Evolutionary conservation across 2,888 invertebrate species (phyloP), one percentile per base, ranked within the genome.

Genomic region (Dryococelus australis): DNA sequence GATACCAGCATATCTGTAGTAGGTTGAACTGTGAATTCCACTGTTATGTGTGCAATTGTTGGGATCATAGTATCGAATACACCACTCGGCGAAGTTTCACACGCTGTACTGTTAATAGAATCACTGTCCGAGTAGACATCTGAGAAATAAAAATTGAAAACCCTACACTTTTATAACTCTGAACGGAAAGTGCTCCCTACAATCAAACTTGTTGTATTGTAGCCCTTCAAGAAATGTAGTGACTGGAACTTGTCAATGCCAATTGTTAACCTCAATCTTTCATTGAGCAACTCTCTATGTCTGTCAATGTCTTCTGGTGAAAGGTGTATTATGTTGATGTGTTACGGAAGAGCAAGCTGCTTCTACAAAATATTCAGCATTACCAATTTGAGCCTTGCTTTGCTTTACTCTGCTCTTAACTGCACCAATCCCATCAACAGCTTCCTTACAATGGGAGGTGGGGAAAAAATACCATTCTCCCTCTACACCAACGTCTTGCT

Each of bases 291-390:
- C 79, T 16, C 79, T 79, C 8, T 79, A 79, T 79, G 6, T 79
- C 24, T 79, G 24, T 79, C 79, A 27, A 79, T 16, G 24, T 79
- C 20, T 79, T 81, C 81, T 35, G 26, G 81, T 81, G 81, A n/a
- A 27, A 81, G 26, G 81, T 81, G 81, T 81, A 81, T 81, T 81
- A 81, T 81, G 27, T 81, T 81, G 81, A 27, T 81, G 9, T 81
- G 27, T 35, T 81, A 79, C 20, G 24, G 79, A 79, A 79, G 79
- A 79, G 79, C 20, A 16, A 79, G 79, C 79, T 27, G 79, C 79
- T 79, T 8, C 79, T 79, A 79, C 79, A 79, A 79, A 79, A 79
- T 10, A 8, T 79, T 79, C 6, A 79, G 79, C 20, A 16, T 79
- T 79, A 79, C 6, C 79, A 79, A 79, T 79, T 79, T 79, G 79